Evolutionary conservation across 2,113 vertebrate genomes (phyloP).

Genomic region (Diphyllodes magnificus): DNA sequence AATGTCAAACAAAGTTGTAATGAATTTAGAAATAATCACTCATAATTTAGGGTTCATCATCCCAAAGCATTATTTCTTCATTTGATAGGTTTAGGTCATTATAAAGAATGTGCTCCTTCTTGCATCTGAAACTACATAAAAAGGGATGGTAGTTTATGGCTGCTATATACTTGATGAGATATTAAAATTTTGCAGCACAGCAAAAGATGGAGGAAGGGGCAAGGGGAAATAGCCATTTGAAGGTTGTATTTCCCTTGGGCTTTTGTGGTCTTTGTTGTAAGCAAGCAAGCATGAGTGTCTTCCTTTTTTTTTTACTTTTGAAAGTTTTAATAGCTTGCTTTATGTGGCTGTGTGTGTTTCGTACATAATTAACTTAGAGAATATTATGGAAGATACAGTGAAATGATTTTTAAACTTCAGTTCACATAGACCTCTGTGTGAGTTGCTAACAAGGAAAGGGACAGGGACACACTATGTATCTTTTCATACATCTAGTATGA

Average conservation of each 20-base stretch:
- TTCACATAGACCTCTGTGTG: not conserved
- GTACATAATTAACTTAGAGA: slow-evolving; percentile 9
- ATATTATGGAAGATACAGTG: not conserved
- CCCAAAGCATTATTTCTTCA: slow-evolving; percentile 56
- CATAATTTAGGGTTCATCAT: slow-evolving; percentile 64
- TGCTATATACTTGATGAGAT: slow-evolving; percentile 54
- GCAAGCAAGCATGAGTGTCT: not conserved
- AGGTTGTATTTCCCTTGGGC: not conserved
- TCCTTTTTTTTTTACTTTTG: fast-evolving
- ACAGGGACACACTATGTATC: not conserved
- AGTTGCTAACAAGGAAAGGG: not conserved
- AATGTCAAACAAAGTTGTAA: slow-evolving; percentile 47
- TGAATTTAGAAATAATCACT: slow-evolving; percentile 66
- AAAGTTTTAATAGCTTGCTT: not conserved
- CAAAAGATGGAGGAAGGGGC: not conserved
- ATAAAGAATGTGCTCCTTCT: slow-evolving; percentile 55
- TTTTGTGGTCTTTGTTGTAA: slow-evolving; percentile 18
- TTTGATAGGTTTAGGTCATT: slow-evolving; percentile 59
- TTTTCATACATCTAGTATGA: not conserved
- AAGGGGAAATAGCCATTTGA: not conserved
- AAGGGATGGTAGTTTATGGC: slow-evolving; percentile 55
- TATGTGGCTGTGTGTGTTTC: not conserved
- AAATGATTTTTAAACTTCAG: slow-evolving; percentile 50
- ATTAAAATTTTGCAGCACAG: slow-evolving; percentile 53
- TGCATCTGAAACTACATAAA: slow-evolving; percentile 57